Evolutionary conservation across 2,888 invertebrate species (phyloP), one percentile per base, ranked within the genome.

Genomic region (Andricus curvator): DNA sequence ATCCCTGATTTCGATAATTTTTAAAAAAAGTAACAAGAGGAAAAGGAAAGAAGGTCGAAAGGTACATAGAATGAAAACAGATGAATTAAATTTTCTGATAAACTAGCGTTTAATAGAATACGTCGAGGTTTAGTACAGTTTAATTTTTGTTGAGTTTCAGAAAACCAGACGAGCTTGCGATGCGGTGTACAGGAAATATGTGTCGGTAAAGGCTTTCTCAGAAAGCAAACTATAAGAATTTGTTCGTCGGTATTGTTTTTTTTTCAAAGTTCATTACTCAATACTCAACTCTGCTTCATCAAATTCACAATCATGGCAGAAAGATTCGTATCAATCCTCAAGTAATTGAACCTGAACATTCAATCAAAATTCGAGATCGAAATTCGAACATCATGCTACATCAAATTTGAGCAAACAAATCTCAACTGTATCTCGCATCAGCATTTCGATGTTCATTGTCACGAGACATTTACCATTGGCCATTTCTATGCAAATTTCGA

Each of bases 81-180:
- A 80, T 77, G 81, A 76, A 81, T 86, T 87, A 80, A 84, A 85
- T 88, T 89, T 90, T 89, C 88, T 90, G 88, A 90, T 88, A 91
- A 91, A 90, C 89, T 90, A 89, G 88, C 88, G 86, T 91, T 90
- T 90, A 90, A 91, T 89, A 89, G 88, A 91, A 88, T 88, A 89
- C 86, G 88, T 90, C 87, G 88, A 88, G 87, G 89, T 89, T 90
- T 90, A 88, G 86, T 90, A 90, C 88, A 89, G 88, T 88, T 87
- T 84, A 84, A 84, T 86, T 87, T 85, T 82, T 84, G 82, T 86
- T 85, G 84, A 84, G 80, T 85, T 86, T 88, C 82, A 84, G 81
- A 85, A 85, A 88, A 89, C 83, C 85, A 89, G 88, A 88, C 86
- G 86, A 89, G 85, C 85, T 84, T 87, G 86, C 85, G 84, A 83